Conservation (phyloP, 2,113 vertebrate species). For the Bujurquina vittata region DNA sequence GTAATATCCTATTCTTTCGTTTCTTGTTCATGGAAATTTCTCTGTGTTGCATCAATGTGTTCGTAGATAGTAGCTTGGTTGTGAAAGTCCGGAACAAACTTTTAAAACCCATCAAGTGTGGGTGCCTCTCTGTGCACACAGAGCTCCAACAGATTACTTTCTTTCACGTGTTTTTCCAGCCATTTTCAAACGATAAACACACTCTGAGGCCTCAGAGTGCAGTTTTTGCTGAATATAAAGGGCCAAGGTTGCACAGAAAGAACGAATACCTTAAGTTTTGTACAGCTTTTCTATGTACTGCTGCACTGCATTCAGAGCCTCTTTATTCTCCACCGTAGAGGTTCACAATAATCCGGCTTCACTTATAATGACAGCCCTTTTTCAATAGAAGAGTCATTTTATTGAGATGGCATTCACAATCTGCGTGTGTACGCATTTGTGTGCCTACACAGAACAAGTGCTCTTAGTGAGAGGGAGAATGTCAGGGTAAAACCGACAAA, state of each 20-base stretch:
- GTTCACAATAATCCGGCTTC: constrained; percentile 43
- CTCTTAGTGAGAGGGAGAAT: constrained; percentile 16
- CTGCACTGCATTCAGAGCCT: constrained; percentile 42
- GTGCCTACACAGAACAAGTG: constrained; percentile 9
- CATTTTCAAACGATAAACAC: constrained; percentile 20
- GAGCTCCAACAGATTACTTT: background rate
- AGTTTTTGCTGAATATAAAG: constrained; percentile 28
- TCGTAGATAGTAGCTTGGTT: background rate
- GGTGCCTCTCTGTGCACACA: background rate
- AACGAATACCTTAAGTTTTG: constrained; percentile 36
- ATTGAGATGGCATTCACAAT: constrained; percentile 33
- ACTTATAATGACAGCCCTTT: constrained; percentile 32
- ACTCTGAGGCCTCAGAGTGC: constrained; percentile 6
- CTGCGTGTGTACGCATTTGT: background rate
- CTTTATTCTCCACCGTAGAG: constrained; percentile 14
- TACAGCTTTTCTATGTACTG: constrained; percentile 18
- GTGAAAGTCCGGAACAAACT: constrained; percentile 24
- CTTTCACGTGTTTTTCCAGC: constrained; percentile 15
- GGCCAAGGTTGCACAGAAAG: constrained; percentile 41
- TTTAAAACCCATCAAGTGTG: constrained; percentile 4
- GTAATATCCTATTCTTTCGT: background rate
- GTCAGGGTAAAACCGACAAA: constrained; percentile 53
- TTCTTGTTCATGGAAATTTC: background rate
- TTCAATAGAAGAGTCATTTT: constrained; percentile 20
- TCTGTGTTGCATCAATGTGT: background rate